Evolutionary conservation across 2,888 invertebrate genomes (phyloP), one percentile per base, ranked within the genome.

Genomic region (Tethea ocularis): DNA sequence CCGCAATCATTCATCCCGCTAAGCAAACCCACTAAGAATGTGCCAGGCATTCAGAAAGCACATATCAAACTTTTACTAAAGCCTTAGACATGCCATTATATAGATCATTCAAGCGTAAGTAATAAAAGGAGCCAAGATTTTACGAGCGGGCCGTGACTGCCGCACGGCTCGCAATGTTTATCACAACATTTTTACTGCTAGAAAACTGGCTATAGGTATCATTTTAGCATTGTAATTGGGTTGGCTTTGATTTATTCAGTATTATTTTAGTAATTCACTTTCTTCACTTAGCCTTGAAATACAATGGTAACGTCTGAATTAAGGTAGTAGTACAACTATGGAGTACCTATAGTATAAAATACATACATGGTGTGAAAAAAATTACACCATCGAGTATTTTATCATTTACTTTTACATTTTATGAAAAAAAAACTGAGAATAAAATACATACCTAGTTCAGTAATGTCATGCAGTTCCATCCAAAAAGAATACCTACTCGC

Each of bases 41-140:
- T 68, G 61, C 33, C 51, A 59, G 71, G 65, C 61, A 71, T 78
- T 76, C 71, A 66, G 68, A 71, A 78, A 72, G 64, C 62, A 76
- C 70, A 74, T 79, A 84, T 84, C 71, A 83, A 86, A 82, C 62
- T 84, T 84, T 84, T 73, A 83, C 74, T 70, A 67, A 72, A 66
- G 70, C 72, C 75, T 79, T 71, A 78, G 69, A 79, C 80, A 78
- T 79, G 72, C 75, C 69, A 82, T 88, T 84, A 86, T 82, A 77
- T 75, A 78, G 80, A 79, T 80, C 81, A 83, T 88, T 85, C 80
- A 71, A 68, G 72, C 70, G 75, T 71, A 71, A 72, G 82, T 81
- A 82, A 86, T 88, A 89, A 85, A 85, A 78, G 74, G 62, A 74
- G 75, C 74, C 75, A 77, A 82, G 85, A 88, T 88, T 91, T 90